phyloP scores from a whole-genome alignment of 2,797 vertebrate species.

The Acanthurus lineatus region DNA sequence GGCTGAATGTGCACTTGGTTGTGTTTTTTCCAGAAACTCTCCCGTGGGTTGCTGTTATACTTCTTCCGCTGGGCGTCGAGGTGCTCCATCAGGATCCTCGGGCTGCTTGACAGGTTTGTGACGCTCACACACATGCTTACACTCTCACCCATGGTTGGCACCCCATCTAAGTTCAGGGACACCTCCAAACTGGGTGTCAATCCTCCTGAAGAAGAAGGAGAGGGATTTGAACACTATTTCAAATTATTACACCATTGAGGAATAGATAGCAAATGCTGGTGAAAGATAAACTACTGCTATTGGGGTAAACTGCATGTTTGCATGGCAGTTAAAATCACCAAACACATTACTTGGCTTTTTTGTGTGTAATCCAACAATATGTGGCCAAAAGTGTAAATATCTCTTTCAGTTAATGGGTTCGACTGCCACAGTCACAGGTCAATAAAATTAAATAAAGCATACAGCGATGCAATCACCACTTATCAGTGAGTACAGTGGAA shows the following conservation, averaged over 20 bases:
- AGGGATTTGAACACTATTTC: neutral
- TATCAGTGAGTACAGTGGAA: no score
- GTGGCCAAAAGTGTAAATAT: neutral
- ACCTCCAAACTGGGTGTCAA: slow-evolving; percentile 59
- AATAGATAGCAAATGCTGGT: neutral
- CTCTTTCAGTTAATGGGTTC: neutral
- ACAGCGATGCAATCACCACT: no score
- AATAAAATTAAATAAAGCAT: neutral
- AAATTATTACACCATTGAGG: neutral
- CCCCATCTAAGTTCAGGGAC: slow-evolving; percentile 78
- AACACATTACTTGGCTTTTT: neutral
- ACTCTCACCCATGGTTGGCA: slow-evolving; percentile 82
- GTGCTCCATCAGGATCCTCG: slow-evolving; percentile 81
- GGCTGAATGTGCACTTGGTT: slow-evolving; percentile 75
- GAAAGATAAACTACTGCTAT: neutral
- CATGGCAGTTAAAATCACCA: neutral
- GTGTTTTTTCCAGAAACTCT: slow-evolving; percentile 80
- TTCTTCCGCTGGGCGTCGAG: slow-evolving; percentile 84
- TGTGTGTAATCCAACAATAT: neutral
- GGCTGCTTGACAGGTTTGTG: slow-evolving; percentile 75
- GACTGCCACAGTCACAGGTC: neutral
- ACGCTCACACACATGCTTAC: slow-evolving; percentile 82
- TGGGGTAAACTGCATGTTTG: neutral
- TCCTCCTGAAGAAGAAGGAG: neutral
- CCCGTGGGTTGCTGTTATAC: slow-evolving; percentile 70